phyloP scores from a whole-genome alignment of 2,888 invertebrate species.

The Schizotus pectinicornis region DNA sequence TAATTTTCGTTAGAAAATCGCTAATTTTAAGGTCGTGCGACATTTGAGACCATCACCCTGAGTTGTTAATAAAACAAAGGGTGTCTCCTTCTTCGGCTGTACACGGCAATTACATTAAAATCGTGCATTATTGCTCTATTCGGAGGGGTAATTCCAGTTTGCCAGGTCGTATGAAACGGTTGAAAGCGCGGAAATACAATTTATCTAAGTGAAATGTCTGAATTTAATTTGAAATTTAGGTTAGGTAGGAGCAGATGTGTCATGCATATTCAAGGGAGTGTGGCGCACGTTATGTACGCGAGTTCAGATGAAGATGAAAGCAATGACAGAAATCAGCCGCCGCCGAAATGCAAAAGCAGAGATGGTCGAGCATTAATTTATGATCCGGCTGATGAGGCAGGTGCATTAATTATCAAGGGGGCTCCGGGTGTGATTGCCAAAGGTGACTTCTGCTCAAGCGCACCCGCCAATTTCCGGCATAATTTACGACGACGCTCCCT shows the following conservation, averaged over 20 bases:
- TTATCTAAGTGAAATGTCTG: constrained; percentile 31
- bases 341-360: constrained; percentile 10
- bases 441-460: background rate
- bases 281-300: constrained; percentile 9
- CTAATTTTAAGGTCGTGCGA: too few species aligned
- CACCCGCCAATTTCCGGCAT: too few species aligned
- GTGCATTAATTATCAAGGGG: constrained; percentile 22
- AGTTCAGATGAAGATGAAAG: constrained; percentile 28
- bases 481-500: too few species aligned
- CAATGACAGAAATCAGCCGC: constrained; percentile 22
- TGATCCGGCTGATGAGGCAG: constrained; percentile 12
- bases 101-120: constrained; percentile 1
- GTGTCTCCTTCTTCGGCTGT: background rate
- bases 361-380: constrained; percentile 26
- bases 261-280: constrained; percentile 30
- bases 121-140: constrained; percentile 15
- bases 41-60: too few species aligned
- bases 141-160: constrained; percentile 12
- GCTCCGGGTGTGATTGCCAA: constrained; percentile 1
- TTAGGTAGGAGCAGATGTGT: constrained; percentile 27
- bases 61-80: too few species aligned
- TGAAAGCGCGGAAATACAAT: constrained; percentile 28
- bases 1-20: too few species aligned
- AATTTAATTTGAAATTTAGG: constrained; percentile 32
- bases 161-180: constrained; percentile 4